Conservation (phyloP, 1,140 invertebrate genomes). For the Stegodyphus dumicola region DNA sequence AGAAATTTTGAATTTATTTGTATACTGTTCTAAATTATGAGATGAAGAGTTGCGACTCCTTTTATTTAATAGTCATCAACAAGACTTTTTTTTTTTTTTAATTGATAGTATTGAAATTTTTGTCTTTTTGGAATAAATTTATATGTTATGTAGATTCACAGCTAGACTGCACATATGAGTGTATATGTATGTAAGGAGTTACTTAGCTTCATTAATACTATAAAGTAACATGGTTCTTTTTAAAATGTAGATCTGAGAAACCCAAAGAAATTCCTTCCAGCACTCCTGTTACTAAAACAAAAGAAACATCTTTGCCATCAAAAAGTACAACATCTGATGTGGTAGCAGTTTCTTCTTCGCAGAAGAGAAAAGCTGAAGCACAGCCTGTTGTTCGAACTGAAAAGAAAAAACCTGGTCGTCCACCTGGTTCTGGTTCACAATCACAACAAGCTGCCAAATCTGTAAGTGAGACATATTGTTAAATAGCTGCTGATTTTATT, state of each 20-base stretch:
- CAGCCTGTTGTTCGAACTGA: constrained; percentile 33
- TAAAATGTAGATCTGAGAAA: constrained; percentile 14
- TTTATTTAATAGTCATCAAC: too few species aligned
- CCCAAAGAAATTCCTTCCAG: not conserved
- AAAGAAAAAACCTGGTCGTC: constrained; percentile 64
- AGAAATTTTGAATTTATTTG: too few species aligned
- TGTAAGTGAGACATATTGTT: not conserved
- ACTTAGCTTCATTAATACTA: too few species aligned
- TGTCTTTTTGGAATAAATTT: not conserved
- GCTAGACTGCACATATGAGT: too few species aligned
- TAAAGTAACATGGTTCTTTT: not conserved
- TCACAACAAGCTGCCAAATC: constrained; percentile 24
- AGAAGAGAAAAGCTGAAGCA: constrained; percentile 62
- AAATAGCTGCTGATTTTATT: too few species aligned
- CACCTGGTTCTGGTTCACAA: constrained; percentile 62
- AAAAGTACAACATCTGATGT: constrained; percentile 15
- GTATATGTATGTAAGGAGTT: too few species aligned
- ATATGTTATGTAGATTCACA: too few species aligned
- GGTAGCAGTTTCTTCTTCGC: not conserved
- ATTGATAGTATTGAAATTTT: too few species aligned
- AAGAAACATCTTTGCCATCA: constrained; percentile 29
- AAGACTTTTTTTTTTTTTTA: too few species aligned
- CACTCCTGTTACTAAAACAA: constrained; percentile 15
- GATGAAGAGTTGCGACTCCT: too few species aligned
- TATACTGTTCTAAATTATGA: too few species aligned